phyloP scores from a whole-genome alignment of 2,888 invertebrate genomes.

The Anoplius nigerrimus region DNA sequence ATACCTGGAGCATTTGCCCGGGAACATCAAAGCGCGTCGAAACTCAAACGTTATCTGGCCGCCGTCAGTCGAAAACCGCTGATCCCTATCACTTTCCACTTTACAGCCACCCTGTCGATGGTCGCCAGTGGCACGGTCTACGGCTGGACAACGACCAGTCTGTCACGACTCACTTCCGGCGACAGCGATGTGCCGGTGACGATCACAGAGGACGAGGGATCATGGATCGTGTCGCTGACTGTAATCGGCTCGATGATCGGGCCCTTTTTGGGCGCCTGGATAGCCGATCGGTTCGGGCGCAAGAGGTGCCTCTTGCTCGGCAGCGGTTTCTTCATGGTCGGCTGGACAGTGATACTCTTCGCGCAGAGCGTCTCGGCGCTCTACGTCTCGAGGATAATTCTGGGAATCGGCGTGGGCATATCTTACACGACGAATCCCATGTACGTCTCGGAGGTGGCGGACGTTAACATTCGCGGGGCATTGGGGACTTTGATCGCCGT shows the following conservation, averaged over 20 bases:
- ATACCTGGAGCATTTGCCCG: background rate
- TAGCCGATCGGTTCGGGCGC: conserved; percentile 67
- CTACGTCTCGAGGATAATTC: conserved; percentile 64
- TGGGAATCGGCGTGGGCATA: conserved; percentile 70
- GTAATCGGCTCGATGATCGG: conserved; percentile 72
- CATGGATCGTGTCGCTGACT: conserved; percentile 70
- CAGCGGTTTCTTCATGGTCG: conserved; percentile 68
- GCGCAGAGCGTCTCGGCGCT: conserved; percentile 60
- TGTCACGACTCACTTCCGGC: conserved; percentile 53
- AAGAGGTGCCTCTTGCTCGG: conserved; percentile 66
- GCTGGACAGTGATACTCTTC: conserved; percentile 68
- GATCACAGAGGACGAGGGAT: conserved; percentile 63
- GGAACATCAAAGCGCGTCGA: conserved; percentile 1
- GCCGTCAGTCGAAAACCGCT: background rate
- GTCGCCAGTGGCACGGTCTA: conserved; percentile 71
- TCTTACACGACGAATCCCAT: conserved; percentile 71
- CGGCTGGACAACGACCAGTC: conserved; percentile 70
- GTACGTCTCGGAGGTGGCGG: conserved; percentile 72
- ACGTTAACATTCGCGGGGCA: conserved; percentile 69
- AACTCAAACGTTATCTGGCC: background rate
- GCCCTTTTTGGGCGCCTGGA: conserved; percentile 67
- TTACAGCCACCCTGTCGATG: conserved; percentile 71
- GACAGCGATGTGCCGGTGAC: conserved; percentile 59
- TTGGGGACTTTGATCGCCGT: conserved; percentile 70
- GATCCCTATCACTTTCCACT: background rate